Percentiles rank a stretch among this genome's conserved stretches.
Conservation (phyloP, 2,797 vertebrate species). For the Emys orbicularis region DNA sequence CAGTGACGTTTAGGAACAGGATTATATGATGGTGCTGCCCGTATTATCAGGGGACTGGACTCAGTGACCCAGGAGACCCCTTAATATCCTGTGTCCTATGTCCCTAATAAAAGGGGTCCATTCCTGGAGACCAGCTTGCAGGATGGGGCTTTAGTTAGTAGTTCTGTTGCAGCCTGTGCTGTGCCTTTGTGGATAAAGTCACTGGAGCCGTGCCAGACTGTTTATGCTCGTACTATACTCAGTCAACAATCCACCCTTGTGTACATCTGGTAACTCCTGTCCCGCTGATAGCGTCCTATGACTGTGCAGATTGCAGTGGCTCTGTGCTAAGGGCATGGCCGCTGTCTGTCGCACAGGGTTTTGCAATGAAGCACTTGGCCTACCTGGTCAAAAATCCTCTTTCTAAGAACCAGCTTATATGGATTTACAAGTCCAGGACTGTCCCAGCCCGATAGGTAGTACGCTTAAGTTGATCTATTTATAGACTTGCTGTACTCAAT, state of each 20-base stretch:
- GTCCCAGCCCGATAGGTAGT: constrained; percentile 31
- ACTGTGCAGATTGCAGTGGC: too few species aligned
- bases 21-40: background rate
- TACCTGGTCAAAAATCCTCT: background rate
- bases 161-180: background rate
- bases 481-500: constrained; percentile 33
- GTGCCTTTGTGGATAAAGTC: accelerated
- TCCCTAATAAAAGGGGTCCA: background rate
- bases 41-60: background rate
- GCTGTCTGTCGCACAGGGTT: background rate
- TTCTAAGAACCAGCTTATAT: constrained; percentile 34
- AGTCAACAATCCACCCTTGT: too few species aligned
- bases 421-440: constrained; percentile 54
- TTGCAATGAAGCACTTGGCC: background rate
- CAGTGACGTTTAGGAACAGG: background rate
- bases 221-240: background rate
- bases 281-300: background rate
- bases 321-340: background rate
- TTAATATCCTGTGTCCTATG: background rate
- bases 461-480: constrained; percentile 47
- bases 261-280: background rate
- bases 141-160: background rate
- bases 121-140: background rate
- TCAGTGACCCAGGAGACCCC: background rate
- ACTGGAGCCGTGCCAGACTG: accelerated